Base-by-base conservation (phyloP, 2,113 vertebrate genomes). In the Odontophorus gujanensis region DNA sequence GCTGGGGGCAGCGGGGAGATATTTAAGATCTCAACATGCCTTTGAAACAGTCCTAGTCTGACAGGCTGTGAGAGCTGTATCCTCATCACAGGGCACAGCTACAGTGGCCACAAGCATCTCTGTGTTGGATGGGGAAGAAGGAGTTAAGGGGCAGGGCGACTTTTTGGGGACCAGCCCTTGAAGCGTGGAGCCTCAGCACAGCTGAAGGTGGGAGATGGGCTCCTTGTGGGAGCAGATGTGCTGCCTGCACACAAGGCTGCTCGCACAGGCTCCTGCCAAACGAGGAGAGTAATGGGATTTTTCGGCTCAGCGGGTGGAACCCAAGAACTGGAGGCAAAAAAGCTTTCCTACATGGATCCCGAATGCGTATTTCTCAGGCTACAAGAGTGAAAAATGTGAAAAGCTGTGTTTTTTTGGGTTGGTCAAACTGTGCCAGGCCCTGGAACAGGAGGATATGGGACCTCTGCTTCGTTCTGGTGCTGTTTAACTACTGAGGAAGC, bases 231-330 rank as follows among this genome's bases (percentile, higher is more conserved):
- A 86, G 94, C 87, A 71, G 94, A 66, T 38, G 90, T 45, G 85
- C 88, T 28, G 51, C 2, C 22, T 73, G 86, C 89, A 71, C 89
- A 67, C 68, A 43, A 83, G 1, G 36, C 88, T 57, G 92, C 14
- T 47, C 83, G 67, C 85, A 61, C 55, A 12, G 59, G 8, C 57
- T 5, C 7, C 93, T 92, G 94, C 93, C 94, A 91, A 71, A 38
- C 1, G 0, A 61, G n/a, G 62, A 16, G 7, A 91, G 81, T 67
- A 93, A 95, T 89, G 94, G 91, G 93, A 93, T 95, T 96, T 93
- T 88, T 59, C 89, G 87, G 96, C 89, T 95, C 94, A 96, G 30
- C 84, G 89, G 83, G 77, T 95, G 94, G 89, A 96, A 96, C 89
- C 42, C 89, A 86, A 66, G 83, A 57, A 77, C 76, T 2, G 4